phyloP scores from a whole-genome alignment of 2,113 vertebrate species.

The Gobio gobio region DNA sequence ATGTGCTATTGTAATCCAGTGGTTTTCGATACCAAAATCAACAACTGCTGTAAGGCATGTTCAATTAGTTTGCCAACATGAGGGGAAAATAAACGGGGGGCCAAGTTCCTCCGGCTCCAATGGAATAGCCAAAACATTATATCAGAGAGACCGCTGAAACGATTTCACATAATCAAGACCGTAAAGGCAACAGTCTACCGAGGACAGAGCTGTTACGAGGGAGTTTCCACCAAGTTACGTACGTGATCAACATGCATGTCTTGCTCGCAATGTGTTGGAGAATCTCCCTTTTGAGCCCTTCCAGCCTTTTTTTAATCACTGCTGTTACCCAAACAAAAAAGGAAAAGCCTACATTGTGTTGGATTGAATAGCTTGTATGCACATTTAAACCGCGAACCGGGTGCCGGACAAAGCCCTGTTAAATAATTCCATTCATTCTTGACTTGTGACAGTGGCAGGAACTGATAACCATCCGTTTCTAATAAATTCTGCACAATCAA shows the following conservation, averaged over 20 bases:
- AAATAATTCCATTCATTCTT: slow-evolving; percentile 73
- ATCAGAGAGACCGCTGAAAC: slow-evolving; percentile 65
- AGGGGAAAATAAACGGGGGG: slow-evolving; percentile 62
- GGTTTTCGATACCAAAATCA: slow-evolving; percentile 66
- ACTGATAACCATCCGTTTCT: slow-evolving; percentile 61
- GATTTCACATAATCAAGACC: slow-evolving; percentile 65
- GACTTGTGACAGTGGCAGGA: slow-evolving; percentile 62
- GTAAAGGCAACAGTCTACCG: slow-evolving; percentile 54
- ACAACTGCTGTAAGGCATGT: slow-evolving; percentile 70
- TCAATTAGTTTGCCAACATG: slow-evolving; percentile 66
- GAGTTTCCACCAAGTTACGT: slow-evolving; percentile 31
- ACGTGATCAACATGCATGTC: neutral
- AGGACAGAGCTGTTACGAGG: slow-evolving; percentile 52
- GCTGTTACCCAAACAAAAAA: slow-evolving; percentile 10
- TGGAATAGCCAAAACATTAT: slow-evolving; percentile 61
- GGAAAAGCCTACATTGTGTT: neutral
- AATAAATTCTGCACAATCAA: slow-evolving; percentile 62
- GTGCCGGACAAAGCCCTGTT: slow-evolving; percentile 49
- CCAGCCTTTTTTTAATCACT: neutral
- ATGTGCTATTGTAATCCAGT: slow-evolving; percentile 65
- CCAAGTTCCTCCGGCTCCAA: slow-evolving; percentile 69
- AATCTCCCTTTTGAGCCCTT: slow-evolving; percentile 12
- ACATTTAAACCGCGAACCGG: slow-evolving; percentile 31
- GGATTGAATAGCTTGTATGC: neutral
- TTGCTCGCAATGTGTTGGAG: neutral